Evolutionary conservation across 2,888 invertebrate genomes (phyloP).

Genomic region (Diploptera punctata): DNA sequence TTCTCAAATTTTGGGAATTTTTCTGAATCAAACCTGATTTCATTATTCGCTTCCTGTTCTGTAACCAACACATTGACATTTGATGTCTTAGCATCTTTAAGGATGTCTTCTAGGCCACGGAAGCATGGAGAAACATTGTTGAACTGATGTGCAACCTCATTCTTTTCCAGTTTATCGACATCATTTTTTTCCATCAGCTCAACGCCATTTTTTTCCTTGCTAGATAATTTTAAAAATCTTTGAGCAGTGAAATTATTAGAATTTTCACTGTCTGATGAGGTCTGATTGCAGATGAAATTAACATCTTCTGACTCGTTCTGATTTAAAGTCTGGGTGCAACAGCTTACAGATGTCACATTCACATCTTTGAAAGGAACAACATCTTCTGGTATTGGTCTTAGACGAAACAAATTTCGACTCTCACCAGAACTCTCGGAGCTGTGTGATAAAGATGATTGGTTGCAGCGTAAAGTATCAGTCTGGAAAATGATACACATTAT

Average conservation of each 20-base stretch:
- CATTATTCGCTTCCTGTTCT: constrained; percentile 56
- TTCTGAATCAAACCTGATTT: constrained; percentile 62
- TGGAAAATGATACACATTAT: too few species aligned
- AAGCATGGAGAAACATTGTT: constrained; percentile 50
- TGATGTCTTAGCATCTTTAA: constrained; percentile 65
- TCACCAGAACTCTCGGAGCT: constrained; percentile 45
- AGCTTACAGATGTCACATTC: neutral
- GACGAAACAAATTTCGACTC: constrained; percentile 42
- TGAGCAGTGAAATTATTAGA: constrained; percentile 34
- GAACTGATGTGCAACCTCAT: constrained; percentile 46
- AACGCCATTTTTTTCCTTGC: neutral
- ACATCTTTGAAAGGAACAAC: constrained; percentile 41
- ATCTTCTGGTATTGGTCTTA: constrained; percentile 48
- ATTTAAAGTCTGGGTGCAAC: neutral
- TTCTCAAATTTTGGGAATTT: constrained; percentile 62
- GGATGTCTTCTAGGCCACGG: constrained; percentile 57
- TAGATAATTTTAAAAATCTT: neutral
- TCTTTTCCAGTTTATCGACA: constrained; percentile 48
- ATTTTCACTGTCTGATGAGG: constrained; percentile 9
- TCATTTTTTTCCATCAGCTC: too few species aligned
- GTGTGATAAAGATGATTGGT: constrained; percentile 43
- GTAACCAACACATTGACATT: constrained; percentile 62
- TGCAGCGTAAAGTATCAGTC: constrained; percentile 35
- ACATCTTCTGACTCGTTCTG: constrained; percentile 1
- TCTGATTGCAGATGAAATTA: constrained; percentile 14